Evolutionary conservation across 2,113 vertebrate genomes (phyloP).

Genomic region (Oncorhynchus nerka): DNA sequence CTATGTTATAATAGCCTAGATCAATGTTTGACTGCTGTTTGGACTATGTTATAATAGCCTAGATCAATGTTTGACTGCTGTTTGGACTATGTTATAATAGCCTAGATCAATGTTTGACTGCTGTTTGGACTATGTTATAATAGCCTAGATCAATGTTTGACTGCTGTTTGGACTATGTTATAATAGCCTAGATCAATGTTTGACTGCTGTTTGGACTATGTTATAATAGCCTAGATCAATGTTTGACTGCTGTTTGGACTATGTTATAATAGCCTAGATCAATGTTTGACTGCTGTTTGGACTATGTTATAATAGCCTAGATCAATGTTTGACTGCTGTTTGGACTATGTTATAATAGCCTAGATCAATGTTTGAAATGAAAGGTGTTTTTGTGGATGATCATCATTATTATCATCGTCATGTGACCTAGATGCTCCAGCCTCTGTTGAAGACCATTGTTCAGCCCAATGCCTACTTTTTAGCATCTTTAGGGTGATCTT

Average conservation of each 20-base stretch:
- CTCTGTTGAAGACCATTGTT: no score
- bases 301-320: background rate
- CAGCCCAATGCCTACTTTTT: no score
- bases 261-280: no score
- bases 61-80: background rate
- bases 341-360: background rate
- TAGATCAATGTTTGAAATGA: background rate
- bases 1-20: no score
- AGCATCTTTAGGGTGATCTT: no score
- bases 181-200: background rate
- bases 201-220: background rate
- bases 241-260: background rate
- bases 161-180: background rate
- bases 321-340: background rate
- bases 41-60: background rate
- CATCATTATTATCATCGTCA: background rate
- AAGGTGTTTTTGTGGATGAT: background rate
- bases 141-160: background rate
- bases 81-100: background rate
- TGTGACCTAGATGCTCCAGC: no score
- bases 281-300: background rate
- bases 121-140: background rate
- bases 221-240: no score
- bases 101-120: background rate
- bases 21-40: background rate